Evolutionary conservation across 1,140 invertebrate species (phyloP).

Genomic region (Rhopalosiphum maidis): DNA sequence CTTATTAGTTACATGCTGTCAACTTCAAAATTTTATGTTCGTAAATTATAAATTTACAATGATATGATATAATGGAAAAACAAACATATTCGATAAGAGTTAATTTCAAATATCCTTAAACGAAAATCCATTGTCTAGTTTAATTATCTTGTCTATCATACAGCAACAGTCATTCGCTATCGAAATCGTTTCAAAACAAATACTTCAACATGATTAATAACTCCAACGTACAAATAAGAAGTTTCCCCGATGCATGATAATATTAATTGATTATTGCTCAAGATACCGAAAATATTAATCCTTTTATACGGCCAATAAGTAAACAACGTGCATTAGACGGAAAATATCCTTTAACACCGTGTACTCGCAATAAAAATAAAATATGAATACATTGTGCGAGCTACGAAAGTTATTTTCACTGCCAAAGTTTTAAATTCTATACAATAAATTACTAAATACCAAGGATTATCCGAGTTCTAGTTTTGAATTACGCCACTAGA

Average conservation of each 20-base stretch:
- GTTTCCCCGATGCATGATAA: not conserved
- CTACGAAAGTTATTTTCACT: not conserved
- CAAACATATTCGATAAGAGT: not conserved
- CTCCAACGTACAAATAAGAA: not conserved
- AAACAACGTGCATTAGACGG: not conserved
- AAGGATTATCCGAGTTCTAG: conserved; percentile 3
- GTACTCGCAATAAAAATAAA: not conserved
- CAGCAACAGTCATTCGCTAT: not conserved
- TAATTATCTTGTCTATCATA: not conserved
- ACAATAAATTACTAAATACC: conserved; percentile 23
- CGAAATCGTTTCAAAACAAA: not conserved
- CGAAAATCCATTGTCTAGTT: no score
- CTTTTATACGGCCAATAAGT: not conserved
- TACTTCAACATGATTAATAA: not conserved
- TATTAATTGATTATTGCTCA: not conserved
- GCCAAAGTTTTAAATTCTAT: not conserved
- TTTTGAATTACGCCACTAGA: conserved; percentile 38
- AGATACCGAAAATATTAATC: not conserved
- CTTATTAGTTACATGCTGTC: no score
- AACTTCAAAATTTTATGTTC: not conserved
- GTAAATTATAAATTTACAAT: not conserved
- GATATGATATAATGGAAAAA: not conserved
- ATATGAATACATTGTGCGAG: not conserved
- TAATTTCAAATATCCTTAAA: not conserved
- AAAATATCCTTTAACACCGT: not conserved